Evolutionary conservation across 64 coral and sea anemone species (phyloP), one percentile per base, ranked within the genome.

Genomic region (Stichodactyla helianthus): DNA sequence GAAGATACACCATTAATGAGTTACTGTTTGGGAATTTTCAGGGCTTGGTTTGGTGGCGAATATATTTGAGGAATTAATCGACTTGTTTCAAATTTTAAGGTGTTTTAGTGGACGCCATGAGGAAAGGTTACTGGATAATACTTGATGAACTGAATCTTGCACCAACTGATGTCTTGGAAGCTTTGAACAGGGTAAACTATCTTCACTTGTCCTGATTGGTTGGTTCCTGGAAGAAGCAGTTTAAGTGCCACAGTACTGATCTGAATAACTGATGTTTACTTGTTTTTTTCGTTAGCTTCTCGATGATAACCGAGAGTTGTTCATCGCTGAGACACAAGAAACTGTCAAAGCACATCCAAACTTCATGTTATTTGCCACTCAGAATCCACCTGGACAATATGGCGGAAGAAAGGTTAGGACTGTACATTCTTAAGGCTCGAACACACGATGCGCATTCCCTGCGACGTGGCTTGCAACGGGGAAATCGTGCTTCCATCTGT

Each of bases 311-410:
- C 88, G 97, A 35, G 97, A 99, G 59, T 76, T 99, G 14, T 99
- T 95, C 83, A 95, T 99, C 77, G 93, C 97, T 57, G 97, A 99
- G 86, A 99, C 93, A 79, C 93, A 99, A 70, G 97, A 99, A 53
- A 95, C 93, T 7, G 85, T 99, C 31, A 90, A 80, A 86, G 97
- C 97, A 2, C 93, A 99, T 71, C 93, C 88, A n/a, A 92, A 95
- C 83, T 99, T 99, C 77, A 99, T 99, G 97, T 55, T 99, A 55
- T 99, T 95, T 91, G 93, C 97, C 51, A 99, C 97, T 50, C 97
- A 99, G 51, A 99, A 99, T 22, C 97, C 97, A 54, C 97, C 97
- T 55, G 97, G 97, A 79, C 93, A 95, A 44, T 99, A 99, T 87
- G 97, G 97, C 23, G 97, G 97, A 20, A 87, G 97, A 84, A 99